Evolutionary conservation across 2,888 invertebrate genomes (phyloP).

Genomic region (Drosophila merina): DNA sequence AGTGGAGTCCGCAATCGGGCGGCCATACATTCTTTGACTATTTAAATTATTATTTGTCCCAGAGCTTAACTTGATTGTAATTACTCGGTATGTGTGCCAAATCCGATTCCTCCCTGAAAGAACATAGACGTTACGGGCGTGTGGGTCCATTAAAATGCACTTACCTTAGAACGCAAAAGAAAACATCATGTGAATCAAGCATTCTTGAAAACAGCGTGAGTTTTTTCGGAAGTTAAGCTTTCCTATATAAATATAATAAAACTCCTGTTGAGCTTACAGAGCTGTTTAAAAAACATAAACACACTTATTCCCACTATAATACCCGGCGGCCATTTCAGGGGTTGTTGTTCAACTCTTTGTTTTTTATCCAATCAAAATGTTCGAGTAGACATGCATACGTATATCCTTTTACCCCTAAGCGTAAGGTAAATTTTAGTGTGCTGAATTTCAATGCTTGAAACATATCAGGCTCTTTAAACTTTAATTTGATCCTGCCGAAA

Average conservation of each 20-base stretch:
- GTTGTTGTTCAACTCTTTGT: slow-evolving; percentile 1
- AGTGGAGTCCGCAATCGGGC: slow-evolving; percentile 4
- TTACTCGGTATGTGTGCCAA: not conserved
- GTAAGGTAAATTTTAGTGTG: not conserved
- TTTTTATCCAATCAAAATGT: slow-evolving; percentile 1
- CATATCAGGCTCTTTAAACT: not conserved
- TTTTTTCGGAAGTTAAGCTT: not conserved
- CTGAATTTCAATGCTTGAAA: slow-evolving; percentile 14
- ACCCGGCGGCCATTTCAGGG: slow-evolving; percentile 1
- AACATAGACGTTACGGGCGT: not conserved
- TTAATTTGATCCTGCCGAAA: not conserved
- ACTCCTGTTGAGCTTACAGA: slow-evolving; percentile 1
- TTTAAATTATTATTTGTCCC: too few relatives aligned
- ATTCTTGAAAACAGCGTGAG: not conserved
- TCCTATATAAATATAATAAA: not conserved
- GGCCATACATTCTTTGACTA: not conserved
- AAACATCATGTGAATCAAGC: not conserved
- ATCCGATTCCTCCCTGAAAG: not conserved
- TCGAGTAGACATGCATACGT: not conserved
- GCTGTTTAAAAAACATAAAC: not conserved
- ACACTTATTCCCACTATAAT: not conserved
- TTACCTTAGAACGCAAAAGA: not conserved
- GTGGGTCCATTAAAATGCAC: not conserved
- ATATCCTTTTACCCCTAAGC: not conserved
- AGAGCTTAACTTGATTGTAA: not conserved